Conservation (phyloP, 2,888 invertebrate species). For the Sminthurides aquaticus region DNA sequence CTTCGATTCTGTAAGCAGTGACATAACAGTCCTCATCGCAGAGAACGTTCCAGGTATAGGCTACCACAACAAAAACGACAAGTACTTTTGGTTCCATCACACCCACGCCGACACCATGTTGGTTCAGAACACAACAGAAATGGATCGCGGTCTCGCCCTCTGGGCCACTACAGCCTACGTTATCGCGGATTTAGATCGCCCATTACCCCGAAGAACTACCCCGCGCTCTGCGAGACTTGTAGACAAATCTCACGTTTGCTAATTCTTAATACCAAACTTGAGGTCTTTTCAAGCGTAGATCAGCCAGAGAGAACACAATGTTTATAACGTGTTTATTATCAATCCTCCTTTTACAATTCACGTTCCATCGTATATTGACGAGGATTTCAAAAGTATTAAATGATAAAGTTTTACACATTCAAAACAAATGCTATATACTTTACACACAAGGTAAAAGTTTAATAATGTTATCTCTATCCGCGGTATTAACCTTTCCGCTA, state of each 20-base stretch:
- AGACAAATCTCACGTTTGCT: background rate
- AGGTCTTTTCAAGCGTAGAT: no score
- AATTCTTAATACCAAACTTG: no score
- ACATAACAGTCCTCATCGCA: conserved; percentile 57
- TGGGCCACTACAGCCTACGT: conserved; percentile 71
- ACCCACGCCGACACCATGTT: conserved; percentile 66
- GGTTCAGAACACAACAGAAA: conserved; percentile 58
- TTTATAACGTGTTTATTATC: no score
- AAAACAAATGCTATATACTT: no score
- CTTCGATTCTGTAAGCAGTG: conserved; percentile 58
- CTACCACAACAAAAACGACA: conserved; percentile 58
- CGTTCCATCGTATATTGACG: no score
- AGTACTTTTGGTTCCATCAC: conserved; percentile 72
- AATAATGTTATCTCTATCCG: no score
- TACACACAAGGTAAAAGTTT: no score
- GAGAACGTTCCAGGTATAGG: conserved; percentile 65
- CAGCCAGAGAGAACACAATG: no score
- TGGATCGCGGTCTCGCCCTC: conserved; percentile 67
- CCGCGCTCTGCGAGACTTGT: background rate
- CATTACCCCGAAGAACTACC: conserved; percentile 54
- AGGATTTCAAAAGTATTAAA: no score
- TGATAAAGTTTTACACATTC: no score
- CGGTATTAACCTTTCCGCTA: no score
- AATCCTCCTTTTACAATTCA: no score
- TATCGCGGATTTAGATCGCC: conserved; percentile 64